Conservation (phyloP, 1,140 invertebrate genomes). For the Drosophila repletoides region DNA sequence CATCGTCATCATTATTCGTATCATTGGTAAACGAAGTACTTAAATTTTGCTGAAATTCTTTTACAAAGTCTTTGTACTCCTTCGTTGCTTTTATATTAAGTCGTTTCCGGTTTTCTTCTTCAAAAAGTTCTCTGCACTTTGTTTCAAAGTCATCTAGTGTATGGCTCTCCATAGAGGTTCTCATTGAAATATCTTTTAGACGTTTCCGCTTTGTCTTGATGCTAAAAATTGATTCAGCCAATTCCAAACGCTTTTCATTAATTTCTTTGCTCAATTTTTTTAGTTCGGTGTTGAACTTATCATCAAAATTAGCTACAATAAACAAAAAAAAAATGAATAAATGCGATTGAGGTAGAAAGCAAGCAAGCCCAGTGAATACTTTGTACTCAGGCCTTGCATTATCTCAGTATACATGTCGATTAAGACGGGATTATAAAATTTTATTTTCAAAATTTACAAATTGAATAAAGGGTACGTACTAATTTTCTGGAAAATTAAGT, state of each 20-base stretch:
- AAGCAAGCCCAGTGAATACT: too few relatives aligned
- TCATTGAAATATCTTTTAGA: neutral
- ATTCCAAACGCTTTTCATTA: neutral
- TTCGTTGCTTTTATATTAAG: constrained; percentile 11
- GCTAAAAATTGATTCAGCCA: constrained; percentile 16
- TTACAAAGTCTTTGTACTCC: constrained; percentile 34
- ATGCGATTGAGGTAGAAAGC: too few relatives aligned
- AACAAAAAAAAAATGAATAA: too few relatives aligned
- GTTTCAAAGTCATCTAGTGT: constrained; percentile 27
- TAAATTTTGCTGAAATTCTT: neutral
- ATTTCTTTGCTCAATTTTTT: constrained; percentile 7
- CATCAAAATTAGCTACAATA: too few relatives aligned
- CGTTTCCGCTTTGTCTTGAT: constrained; percentile 27
- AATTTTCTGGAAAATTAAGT: too few relatives aligned
- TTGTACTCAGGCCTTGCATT: too few relatives aligned
- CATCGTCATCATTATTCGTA: constrained; percentile 1
- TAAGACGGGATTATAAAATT: too few relatives aligned
- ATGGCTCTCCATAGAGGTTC: neutral
- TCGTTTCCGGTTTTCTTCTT: constrained; percentile 1
- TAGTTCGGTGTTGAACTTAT: neutral
- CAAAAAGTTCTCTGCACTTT: neutral
- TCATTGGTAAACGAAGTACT: too few relatives aligned
- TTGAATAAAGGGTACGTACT: too few relatives aligned
- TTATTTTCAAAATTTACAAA: too few relatives aligned
- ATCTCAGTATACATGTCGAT: too few relatives aligned